Conservation (phyloP, 2,797 vertebrate species). For the Psittacula derbiana region DNA sequence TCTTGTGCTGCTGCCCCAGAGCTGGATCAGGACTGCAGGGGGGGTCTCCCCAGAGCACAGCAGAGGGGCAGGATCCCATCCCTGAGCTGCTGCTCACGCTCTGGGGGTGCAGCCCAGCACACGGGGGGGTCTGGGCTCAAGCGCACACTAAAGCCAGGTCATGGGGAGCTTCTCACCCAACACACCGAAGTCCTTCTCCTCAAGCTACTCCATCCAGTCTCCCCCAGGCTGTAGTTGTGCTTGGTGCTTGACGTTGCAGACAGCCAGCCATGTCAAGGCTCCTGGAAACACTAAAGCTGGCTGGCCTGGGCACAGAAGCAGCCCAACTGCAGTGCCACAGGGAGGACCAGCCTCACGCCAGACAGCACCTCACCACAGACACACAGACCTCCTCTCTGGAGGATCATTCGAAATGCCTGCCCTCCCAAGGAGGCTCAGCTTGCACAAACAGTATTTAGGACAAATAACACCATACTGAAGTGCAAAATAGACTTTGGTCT, state of each 20-base stretch:
- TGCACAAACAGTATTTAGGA: not conserved
- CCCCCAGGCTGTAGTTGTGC: not conserved
- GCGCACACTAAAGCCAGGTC: not conserved
- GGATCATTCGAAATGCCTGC: not conserved
- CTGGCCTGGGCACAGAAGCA: not conserved
- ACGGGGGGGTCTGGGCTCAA: no score
- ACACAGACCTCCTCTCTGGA: not conserved
- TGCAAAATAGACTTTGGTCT: not conserved
- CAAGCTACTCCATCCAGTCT: not conserved
- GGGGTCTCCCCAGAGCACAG: not conserved
- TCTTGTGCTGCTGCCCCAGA: no score
- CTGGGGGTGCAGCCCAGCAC: not conserved
- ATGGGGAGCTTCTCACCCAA: not conserved
- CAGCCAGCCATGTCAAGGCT: not conserved
- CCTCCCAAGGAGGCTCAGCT: not conserved
- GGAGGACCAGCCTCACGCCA: not conserved
- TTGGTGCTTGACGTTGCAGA: not conserved
- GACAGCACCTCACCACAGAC: not conserved
- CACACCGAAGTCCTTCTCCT: not conserved
- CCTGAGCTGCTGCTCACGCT: not conserved
- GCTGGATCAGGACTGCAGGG: no score
- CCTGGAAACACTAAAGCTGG: not conserved
- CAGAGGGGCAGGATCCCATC: not conserved
- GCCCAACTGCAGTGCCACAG: fast-evolving
- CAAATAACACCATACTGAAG: not conserved